Percentiles rank a stretch among this genome's conserved stretches.
Conservation (phyloP, 2,888 invertebrate genomes). For the Macrosiphum euphorbiae region DNA sequence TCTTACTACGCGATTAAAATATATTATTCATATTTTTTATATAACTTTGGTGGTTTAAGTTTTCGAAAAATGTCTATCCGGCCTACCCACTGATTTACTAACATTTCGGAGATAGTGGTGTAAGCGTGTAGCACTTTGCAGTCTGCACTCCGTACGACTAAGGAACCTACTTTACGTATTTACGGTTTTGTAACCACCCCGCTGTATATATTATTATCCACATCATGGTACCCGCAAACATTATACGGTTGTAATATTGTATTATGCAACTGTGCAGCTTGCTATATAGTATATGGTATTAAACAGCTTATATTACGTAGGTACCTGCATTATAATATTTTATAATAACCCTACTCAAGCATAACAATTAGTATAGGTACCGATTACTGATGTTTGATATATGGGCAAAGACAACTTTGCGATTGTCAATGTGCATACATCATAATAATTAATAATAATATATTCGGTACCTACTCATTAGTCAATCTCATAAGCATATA, state of each 20-base stretch:
- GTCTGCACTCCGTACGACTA: too few species aligned
- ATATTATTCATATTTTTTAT: background rate
- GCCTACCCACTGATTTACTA: background rate
- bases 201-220: background rate
- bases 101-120: too few species aligned
- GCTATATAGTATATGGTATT: background rate
- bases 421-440: background rate
- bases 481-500: too few species aligned
- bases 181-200: background rate
- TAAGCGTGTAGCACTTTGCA: too few species aligned
- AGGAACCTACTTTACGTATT: too few species aligned
- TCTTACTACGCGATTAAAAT: background rate
- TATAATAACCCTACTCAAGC: background rate
- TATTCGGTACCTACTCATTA: too few species aligned
- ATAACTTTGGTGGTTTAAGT: background rate
- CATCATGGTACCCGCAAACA: background rate
- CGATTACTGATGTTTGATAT: background rate
- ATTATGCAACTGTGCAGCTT: background rate
- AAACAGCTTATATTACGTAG: background rate
- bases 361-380: background rate
- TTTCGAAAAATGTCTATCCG: background rate
- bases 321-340: background rate
- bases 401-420: background rate
- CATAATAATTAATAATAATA: background rate
- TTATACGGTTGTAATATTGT: background rate